Conservation (phyloP, 1,140 invertebrate genomes). For the Acromyrmex charruanus region DNA sequence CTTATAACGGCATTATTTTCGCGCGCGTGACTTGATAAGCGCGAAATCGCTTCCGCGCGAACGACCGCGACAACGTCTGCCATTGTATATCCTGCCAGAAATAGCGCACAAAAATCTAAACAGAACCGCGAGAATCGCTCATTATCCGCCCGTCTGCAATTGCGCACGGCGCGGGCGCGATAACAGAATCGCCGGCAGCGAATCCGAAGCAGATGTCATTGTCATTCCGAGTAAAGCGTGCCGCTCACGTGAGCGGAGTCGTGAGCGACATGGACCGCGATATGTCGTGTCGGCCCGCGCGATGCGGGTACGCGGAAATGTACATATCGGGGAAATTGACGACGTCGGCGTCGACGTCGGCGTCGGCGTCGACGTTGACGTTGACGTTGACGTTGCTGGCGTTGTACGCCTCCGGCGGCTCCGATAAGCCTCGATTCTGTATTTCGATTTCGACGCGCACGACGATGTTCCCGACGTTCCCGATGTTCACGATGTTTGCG, state of each 20-base stretch:
- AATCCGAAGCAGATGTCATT: conserved; percentile 66
- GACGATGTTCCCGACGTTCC: too few relatives aligned
- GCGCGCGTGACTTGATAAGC: conserved; percentile 34
- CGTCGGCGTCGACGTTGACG: too few relatives aligned
- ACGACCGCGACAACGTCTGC: conserved; percentile 39
- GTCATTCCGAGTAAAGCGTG: conserved; percentile 31
- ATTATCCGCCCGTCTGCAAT: not conserved
- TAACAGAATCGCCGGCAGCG: conserved; percentile 8
- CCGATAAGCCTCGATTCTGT: conserved; percentile 30
- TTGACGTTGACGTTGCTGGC: not conserved
- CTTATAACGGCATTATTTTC: conserved; percentile 41
- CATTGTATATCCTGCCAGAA: conserved; percentile 9
- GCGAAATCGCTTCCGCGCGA: conserved; percentile 41
- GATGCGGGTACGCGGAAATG: conserved; percentile 55
- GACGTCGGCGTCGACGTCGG: not conserved
- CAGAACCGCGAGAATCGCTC: not conserved
- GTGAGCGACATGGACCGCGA: conserved; percentile 13
- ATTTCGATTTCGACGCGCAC: not conserved
- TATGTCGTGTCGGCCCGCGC: conserved; percentile 12
- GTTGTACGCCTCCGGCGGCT: conserved; percentile 13
- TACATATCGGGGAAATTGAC: conserved; percentile 14
- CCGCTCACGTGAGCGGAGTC: conserved; percentile 37
- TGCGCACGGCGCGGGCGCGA: conserved; percentile 2
- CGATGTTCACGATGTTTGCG: too few relatives aligned
- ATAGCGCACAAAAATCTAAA: conserved; percentile 34